Evolutionary conservation across 2,888 invertebrate genomes (phyloP).

Genomic region (Thyatira batis): DNA sequence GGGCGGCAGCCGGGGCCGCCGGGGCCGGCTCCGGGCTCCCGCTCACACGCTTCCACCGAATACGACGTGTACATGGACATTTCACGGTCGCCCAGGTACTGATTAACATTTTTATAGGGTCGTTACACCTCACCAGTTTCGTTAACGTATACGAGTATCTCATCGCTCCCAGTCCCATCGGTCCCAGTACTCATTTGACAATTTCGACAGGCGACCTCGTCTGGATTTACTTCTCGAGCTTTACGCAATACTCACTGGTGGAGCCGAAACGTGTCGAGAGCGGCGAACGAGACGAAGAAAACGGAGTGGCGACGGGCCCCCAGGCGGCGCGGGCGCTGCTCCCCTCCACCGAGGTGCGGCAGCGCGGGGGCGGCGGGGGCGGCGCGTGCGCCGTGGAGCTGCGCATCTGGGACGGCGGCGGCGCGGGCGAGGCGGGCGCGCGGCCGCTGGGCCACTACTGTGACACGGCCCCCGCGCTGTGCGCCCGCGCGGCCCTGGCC

Average conservation of each 20-base stretch:
- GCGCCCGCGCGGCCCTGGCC: slow-evolving; percentile 90
- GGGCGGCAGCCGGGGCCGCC: slow-evolving; percentile 84
- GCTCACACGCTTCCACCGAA: slow-evolving; percentile 92
- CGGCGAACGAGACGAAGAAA: slow-evolving; percentile 74
- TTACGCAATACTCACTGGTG: slow-evolving; percentile 89
- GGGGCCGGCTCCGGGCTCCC: slow-evolving; percentile 89
- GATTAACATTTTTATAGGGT: background rate
- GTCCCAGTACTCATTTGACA: background rate
- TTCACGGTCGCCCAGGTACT: slow-evolving; percentile 88
- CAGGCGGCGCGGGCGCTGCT: slow-evolving; percentile 20
- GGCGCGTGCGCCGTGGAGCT: slow-evolving; percentile 85
- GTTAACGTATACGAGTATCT: too few relatives aligned
- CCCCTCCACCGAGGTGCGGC: slow-evolving; percentile 11
- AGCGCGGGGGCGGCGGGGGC: slow-evolving; percentile 20
- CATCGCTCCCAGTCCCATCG: too few relatives aligned
- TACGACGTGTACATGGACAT: slow-evolving; percentile 93
- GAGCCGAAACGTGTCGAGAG: slow-evolving; percentile 75
- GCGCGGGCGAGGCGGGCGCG: slow-evolving; percentile 66
- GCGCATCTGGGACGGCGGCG: slow-evolving; percentile 89
- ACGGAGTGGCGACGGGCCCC: slow-evolving; percentile 19
- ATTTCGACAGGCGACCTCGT: slow-evolving; percentile 85
- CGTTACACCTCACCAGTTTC: too few relatives aligned
- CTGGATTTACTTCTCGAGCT: slow-evolving; percentile 94
- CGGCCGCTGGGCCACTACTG: slow-evolving; percentile 86
- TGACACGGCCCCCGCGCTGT: slow-evolving; percentile 89